phyloP scores from a whole-genome alignment of 2,113 vertebrate species.

The Poecile atricapillus region DNA sequence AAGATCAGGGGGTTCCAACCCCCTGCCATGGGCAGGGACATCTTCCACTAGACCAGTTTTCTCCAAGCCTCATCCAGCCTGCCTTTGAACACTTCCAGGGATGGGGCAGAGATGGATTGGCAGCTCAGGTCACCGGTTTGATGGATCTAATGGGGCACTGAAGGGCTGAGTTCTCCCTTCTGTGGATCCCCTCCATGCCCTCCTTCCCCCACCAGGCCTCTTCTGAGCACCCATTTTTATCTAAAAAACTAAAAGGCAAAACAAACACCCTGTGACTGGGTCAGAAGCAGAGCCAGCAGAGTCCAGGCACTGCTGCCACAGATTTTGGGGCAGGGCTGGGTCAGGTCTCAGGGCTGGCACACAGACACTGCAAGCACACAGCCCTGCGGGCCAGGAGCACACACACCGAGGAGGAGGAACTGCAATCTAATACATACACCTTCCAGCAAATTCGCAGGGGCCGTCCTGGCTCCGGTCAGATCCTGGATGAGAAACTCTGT shows the following conservation, averaged over 20 bases:
- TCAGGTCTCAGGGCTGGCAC: neutral
- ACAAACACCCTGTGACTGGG: neutral
- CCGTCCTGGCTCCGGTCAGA: slow-evolving; percentile 90
- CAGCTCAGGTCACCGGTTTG: neutral
- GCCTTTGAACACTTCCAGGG: neutral
- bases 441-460: slow-evolving; percentile 91
- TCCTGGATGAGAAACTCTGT: slow-evolving; percentile 91
- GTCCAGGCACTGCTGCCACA: fast-evolving
- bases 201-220: neutral
- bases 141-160: neutral
- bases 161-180: neutral
- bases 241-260: neutral
- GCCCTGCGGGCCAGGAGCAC: neutral
- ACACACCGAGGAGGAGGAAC: neutral
- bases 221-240: neutral
- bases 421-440: slow-evolving; percentile 85
- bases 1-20: neutral
- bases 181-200: fast-evolving
- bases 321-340: neutral
- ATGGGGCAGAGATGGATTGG: neutral
- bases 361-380: neutral
- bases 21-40: neutral
- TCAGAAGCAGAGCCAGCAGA: neutral
- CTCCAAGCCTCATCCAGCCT: neutral
- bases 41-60: fast-evolving